A percentile compares a stretch with the other conserved stretches of the same genome.
Conservation (phyloP, 1,140 invertebrate genomes). For the Watersipora subatra region DNA sequence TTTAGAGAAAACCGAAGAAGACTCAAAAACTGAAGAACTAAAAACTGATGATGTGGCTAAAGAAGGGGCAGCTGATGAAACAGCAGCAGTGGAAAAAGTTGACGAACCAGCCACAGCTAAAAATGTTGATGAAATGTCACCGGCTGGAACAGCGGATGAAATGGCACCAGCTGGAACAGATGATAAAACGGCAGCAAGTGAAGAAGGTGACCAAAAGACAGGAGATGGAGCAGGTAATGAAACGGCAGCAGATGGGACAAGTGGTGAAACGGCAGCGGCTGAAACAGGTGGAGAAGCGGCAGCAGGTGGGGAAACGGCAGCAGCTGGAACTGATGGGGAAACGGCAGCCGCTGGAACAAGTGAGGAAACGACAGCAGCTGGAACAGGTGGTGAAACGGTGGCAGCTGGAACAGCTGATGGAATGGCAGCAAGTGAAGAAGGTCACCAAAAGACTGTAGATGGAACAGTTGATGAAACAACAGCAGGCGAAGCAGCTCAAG, state of each 20-base stretch:
- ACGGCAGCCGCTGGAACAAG: background rate
- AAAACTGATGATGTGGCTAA: background rate
- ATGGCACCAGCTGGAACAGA: too few relatives aligned
- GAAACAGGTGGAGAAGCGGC: too few relatives aligned
- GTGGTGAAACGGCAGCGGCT: conserved; percentile 1
- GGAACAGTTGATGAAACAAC: background rate
- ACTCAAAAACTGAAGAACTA: background rate
- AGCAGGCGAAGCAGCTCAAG: too few relatives aligned
- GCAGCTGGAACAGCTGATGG: background rate
- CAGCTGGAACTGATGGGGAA: background rate
- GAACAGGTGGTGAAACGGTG: background rate
- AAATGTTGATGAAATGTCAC: background rate
- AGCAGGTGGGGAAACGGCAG: background rate
- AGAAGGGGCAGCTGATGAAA: background rate
- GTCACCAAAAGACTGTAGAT: background rate
- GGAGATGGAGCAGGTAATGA: conserved; percentile 1
- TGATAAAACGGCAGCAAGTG: conserved; percentile 4
- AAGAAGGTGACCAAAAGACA: background rate
- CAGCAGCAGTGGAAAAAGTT: background rate
- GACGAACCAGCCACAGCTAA: background rate
- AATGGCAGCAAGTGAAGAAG: background rate
- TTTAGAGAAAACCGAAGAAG: background rate
- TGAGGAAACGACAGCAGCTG: background rate
- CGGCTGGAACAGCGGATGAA: background rate
- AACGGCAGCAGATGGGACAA: conserved; percentile 4